Base-by-base conservation (phyloP, 1,140 invertebrate genomes). In the Leptoteleia sp. region DNA sequence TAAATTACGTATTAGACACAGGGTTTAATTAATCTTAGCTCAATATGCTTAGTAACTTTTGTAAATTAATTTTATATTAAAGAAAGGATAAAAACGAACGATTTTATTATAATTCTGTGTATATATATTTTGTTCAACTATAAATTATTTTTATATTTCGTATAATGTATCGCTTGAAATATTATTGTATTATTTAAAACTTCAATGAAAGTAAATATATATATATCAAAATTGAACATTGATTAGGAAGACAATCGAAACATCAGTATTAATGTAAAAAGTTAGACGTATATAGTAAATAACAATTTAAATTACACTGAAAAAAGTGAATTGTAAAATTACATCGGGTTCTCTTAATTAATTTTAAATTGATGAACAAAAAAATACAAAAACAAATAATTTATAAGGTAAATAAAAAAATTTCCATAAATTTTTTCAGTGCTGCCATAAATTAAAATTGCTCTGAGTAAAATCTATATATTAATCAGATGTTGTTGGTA, bases 191-290 rank as follows among this genome's bases (percentile, higher is more conserved):
- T 6, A 29, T 25, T 3, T 3, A 25, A 25, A 25, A 25, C 6
- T 29, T 29, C 3, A 8, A 4, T 7, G 4, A 8, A 29, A 29
- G 8, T 4, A 29, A 29, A 4, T 29, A 8, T 4, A 29, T 29
- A 7, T 4, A 7, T 29, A 8, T 11, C 3, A 11, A 35, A 35
- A 35, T 35, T 33, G 3, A 35, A 33, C 0, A 50, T 11, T 17
- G 33, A 47, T 22, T 64, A 40, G 38, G 15, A 33, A 38, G 61
- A 75, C 71, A 75, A 75, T 75, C 71, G 16, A 42, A 55, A 37
- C 15, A 37, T 59, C 61, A 75, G 61, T 75, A 75, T 75, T 75
- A 65, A 42, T 55, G 33, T 65, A 57, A 38, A 67, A 67, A 64
- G 22, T 3, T 6, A 6, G 6, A 25, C 22, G 22, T n/a, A n/a